These are phyloP conservation scores for Ctenomys sociabilis DNA, from an alignment of 2,113 vertebrate species.

Conservation along the genomic window DNA sequence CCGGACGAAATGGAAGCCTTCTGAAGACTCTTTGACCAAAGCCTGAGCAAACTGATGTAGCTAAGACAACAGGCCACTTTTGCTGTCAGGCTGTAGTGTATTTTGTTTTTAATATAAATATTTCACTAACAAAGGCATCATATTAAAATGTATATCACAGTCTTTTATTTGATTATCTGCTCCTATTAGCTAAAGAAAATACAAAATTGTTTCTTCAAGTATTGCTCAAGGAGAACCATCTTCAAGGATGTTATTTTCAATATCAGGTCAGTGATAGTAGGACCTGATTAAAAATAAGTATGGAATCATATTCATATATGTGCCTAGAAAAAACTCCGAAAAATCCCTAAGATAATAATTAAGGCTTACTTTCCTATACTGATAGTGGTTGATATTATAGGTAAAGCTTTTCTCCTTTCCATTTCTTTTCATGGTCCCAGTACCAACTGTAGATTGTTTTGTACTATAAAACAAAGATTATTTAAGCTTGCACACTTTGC, in stretches of 20 bases:
- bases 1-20: too few species aligned
- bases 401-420: background rate
- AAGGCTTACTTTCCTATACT: background rate
- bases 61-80: background rate
- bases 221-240: background rate
- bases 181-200: conserved; percentile 1
- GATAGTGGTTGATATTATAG: background rate
- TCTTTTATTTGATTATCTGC: background rate
- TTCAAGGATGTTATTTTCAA: background rate
- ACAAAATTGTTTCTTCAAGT: background rate
- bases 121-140: background rate
- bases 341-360: background rate
- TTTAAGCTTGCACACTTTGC: background rate
- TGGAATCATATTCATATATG: background rate
- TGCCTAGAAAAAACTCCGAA: background rate
- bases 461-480: background rate
- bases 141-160: background rate
- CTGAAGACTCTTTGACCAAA: background rate
- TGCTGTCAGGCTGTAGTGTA: background rate
- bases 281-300: background rate
- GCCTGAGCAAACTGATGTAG: background rate
- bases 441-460: background rate
- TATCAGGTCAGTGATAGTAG: background rate
- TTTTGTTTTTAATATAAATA: background rate
- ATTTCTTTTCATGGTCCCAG: background rate